A percentile compares a stretch with the other conserved stretches of the same genome.
phyloP scores from a whole-genome alignment of 2,888 invertebrate genomes.

The Camptogramma bilineatum region DNA sequence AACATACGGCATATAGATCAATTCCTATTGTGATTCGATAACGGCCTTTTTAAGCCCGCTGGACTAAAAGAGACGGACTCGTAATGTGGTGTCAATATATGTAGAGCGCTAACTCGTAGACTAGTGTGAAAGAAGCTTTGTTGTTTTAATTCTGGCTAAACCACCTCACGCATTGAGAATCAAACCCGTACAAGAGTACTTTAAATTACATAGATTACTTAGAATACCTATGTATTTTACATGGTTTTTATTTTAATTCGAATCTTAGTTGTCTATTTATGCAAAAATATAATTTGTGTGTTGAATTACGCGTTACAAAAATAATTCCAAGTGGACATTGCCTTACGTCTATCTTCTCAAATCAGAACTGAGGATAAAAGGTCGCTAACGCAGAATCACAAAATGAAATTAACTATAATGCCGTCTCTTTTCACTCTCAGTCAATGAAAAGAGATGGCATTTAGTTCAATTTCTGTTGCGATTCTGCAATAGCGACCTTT shows the following conservation, averaged over 20 bases:
- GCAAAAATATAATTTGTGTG: constrained; percentile 19
- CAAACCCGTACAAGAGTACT: background rate
- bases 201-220: background rate
- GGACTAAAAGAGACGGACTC: too few species aligned
- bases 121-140: background rate
- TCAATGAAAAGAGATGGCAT: too few species aligned
- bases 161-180: background rate
- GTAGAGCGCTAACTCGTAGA: background rate
- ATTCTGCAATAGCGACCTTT: too few species aligned
- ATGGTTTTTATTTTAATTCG: constrained; percentile 6
- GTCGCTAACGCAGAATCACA: too few species aligned
- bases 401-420: too few species aligned
- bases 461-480: too few species aligned
- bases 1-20: too few species aligned
- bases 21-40: too few species aligned
- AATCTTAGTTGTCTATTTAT: constrained; percentile 13
- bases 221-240: background rate
- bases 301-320: constrained; percentile 10
- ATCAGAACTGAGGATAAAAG: background rate
- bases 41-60: too few species aligned
- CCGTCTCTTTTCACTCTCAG: too few species aligned
- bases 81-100: too few species aligned
- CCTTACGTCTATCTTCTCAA: background rate
- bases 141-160: background rate
- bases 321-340: constrained; percentile 14